Evolutionary conservation across 2,888 invertebrate genomes (phyloP).

Genomic region (Periphyllus acericola): DNA sequence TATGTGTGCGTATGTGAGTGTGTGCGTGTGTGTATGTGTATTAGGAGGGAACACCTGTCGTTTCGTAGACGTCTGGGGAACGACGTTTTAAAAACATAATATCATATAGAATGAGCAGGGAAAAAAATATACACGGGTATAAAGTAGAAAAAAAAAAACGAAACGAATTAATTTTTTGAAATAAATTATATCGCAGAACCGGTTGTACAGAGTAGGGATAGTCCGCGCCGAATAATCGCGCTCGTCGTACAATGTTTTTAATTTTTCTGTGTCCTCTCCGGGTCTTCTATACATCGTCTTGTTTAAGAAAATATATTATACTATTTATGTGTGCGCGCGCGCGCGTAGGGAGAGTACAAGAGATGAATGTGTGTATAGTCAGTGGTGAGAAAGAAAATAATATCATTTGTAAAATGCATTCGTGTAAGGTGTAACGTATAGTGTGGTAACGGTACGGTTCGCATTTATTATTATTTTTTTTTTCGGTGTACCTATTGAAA

Average conservation of each 20-base stretch:
- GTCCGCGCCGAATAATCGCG: slow-evolving; percentile 51
- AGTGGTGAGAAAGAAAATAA: slow-evolving; percentile 2
- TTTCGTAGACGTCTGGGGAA: slow-evolving; percentile 58
- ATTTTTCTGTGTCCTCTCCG: slow-evolving; percentile 13
- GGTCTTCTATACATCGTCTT: neutral
- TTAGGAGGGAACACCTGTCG: slow-evolving; percentile 58
- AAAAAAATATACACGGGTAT: slow-evolving; percentile 20
- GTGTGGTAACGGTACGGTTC: slow-evolving; percentile 13
- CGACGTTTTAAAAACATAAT: slow-evolving; percentile 58
- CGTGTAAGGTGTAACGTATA: neutral
- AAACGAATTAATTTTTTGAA: slow-evolving; percentile 59
- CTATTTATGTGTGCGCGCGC: too few species aligned
- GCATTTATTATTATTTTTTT: neutral
- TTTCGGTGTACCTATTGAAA: neutral
- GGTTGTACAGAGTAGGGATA: slow-evolving; percentile 27
- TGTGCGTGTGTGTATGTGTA: slow-evolving; percentile 11
- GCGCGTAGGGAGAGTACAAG: neutral
- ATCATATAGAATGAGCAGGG: slow-evolving; percentile 32
- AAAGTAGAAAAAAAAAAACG: slow-evolving; percentile 28
- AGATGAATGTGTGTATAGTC: neutral
- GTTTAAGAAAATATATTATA: neutral
- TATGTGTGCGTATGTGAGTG: neutral
- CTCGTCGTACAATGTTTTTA: slow-evolving; percentile 39
- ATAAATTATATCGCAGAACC: slow-evolving; percentile 60
- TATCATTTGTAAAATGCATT: neutral